Evolutionary conservation across 2,797 vertebrate genomes (phyloP).

Genomic region (Darevskia mixta): DNA sequence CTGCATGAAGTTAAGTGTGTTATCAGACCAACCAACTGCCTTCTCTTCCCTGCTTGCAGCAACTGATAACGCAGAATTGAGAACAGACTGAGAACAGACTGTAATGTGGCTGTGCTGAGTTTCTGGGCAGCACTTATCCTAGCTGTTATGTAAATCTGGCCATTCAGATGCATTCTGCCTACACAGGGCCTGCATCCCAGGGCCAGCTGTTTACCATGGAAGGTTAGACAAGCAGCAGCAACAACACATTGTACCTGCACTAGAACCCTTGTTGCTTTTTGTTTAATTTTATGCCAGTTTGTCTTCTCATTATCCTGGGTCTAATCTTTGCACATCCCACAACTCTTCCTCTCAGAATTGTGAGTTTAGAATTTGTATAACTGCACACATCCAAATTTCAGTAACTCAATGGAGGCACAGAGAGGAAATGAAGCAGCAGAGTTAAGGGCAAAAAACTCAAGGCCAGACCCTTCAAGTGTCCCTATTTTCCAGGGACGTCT

Average conservation of each 20-base stretch:
- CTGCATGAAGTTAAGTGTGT: slow-evolving; percentile 57
- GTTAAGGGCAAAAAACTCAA: not conserved
- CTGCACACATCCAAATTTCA: not conserved
- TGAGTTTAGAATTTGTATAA: not conserved
- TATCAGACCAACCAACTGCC: slow-evolving; percentile 68
- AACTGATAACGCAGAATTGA: slow-evolving; percentile 44
- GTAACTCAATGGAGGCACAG: not conserved
- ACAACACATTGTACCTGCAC: not conserved
- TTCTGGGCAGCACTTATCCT: slow-evolving; percentile 57
- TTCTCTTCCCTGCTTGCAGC: slow-evolving; percentile 45
- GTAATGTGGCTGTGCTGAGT: slow-evolving; percentile 22
- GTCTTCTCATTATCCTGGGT: not conserved
- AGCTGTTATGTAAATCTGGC: slow-evolving; percentile 24
- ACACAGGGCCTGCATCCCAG: not conserved
- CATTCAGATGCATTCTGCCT: not conserved
- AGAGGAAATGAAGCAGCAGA: not conserved
- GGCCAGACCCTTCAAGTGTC: too few relatives aligned
- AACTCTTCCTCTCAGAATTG: not conserved
- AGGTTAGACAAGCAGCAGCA: not conserved
- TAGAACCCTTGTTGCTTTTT: not conserved
- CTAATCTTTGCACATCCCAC: not conserved
- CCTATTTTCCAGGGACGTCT: too few relatives aligned
- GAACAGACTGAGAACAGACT: slow-evolving; percentile 27
- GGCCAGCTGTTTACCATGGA: not conserved
- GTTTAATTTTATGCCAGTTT: not conserved